Evolutionary conservation across 2,888 invertebrate species (phyloP), one percentile per base, ranked within the genome.

Genomic region (Steromphala cineraria): DNA sequence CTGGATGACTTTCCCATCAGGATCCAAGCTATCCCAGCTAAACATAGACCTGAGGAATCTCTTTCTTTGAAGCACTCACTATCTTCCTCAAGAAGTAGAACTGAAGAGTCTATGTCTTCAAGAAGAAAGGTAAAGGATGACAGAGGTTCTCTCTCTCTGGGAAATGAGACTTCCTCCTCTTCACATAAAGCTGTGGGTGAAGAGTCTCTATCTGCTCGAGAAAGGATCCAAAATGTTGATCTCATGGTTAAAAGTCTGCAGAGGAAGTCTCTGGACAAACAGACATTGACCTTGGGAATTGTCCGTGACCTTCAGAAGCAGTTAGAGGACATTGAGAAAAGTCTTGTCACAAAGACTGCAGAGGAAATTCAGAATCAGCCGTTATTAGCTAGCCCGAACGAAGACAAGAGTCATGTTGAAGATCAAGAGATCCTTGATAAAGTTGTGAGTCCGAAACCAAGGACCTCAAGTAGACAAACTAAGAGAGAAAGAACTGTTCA

Each of bases 251-350:
- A 40, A 2, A 74, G 81, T 17, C 80, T 88, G 19, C 87, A 87
- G 77, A 80, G 83, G 13, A 81, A 81, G 46, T 86, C 86, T 13
- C 28, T 81, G 84, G 52, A 31, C 71, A 87, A 87, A 21, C 87
- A 88, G 82, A 81, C 83, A 31, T 82, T 88, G 75, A 89, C 90
- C 28, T 86, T 88, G 84, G 86, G 81, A 36, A 77, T 88, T 67
- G 89, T 90, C 7, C 84, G 85, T 76, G 87, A 88, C 77, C 87
- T 91, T 10, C 89, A 90, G 67, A 80, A 83, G 62, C 87, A 89
- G 80, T 82, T 90, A 31, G 80, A 84, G 74, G 84, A 89, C n/a
- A 84, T 89, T 79, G 89, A 90, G 74, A 81, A 78, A 17, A 82
- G 84, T 52, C 52, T 75, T 13, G 53, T 52, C n/a, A 21, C 74